A percentile compares a stretch with the other conserved stretches of the same genome.
Conservation (phyloP, 2,113 vertebrate species). For the Lasiurus borealis region DNA sequence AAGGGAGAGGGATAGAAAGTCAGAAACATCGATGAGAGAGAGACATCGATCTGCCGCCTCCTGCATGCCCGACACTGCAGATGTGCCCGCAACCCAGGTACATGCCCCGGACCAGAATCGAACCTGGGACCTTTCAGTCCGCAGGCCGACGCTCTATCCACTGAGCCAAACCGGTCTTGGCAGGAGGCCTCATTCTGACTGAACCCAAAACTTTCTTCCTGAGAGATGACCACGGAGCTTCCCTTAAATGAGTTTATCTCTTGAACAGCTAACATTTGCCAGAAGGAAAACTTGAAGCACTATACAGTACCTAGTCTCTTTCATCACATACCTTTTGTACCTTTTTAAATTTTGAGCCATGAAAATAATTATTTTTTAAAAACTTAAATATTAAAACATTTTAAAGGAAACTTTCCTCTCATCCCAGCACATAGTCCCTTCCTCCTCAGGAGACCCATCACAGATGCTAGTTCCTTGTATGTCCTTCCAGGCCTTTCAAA, state of each 20-base stretch:
- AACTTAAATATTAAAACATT: neutral
- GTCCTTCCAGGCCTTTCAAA: neutral
- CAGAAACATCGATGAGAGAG: too few relatives aligned
- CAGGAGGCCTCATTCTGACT: neutral
- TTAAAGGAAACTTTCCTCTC: neutral
- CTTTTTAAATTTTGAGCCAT: neutral
- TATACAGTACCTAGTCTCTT: neutral
- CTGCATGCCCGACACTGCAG: too few relatives aligned
- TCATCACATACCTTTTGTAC: neutral
- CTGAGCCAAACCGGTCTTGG: too few relatives aligned
- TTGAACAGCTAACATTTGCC: neutral
- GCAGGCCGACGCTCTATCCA: too few relatives aligned
- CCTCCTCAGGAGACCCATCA: neutral
- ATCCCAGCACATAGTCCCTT: neutral
- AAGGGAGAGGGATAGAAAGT: too few relatives aligned
- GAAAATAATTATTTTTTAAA: neutral
- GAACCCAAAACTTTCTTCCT: too few relatives aligned
- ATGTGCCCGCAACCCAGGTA: too few relatives aligned
- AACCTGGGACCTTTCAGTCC: too few relatives aligned
- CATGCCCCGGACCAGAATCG: too few relatives aligned
- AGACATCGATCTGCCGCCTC: too few relatives aligned
- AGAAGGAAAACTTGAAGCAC: slow-evolving; percentile 2
- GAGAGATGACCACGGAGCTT: neutral
- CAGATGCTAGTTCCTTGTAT: neutral
- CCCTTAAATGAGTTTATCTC: slow-evolving; percentile 11